Evolutionary conservation across 35 echinoderm and acorn worm genomes (phyloP).

Genomic region (Patiria miniata): DNA sequence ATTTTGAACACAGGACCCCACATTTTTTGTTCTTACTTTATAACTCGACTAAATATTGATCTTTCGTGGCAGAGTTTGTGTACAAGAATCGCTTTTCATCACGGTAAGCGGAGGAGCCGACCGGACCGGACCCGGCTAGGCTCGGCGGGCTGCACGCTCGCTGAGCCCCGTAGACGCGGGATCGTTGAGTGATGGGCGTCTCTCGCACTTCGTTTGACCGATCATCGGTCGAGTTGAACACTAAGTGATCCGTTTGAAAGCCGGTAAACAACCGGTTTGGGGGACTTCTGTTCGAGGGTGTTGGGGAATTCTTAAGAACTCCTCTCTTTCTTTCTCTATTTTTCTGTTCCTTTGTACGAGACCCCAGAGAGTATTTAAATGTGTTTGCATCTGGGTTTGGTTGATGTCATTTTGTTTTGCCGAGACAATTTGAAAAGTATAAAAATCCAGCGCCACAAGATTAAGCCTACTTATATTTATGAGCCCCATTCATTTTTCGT

Average conservation of each 20-base stretch:
- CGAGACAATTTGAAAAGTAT: too few species aligned
- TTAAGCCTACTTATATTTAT: too few species aligned
- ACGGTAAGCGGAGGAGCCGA: not conserved
- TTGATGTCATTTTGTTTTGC: too few species aligned
- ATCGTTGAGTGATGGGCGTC: not conserved
- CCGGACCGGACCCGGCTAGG: not conserved
- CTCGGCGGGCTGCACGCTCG: too few species aligned
- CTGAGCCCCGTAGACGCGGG: not conserved
- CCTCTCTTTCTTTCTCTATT: not conserved
- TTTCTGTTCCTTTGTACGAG: too few species aligned
- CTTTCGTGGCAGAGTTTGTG: not conserved
- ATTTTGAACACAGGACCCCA: not conserved
- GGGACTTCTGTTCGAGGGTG: not conserved
- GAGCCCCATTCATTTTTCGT: too few species aligned
- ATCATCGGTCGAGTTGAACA: slow-evolving; percentile 12
- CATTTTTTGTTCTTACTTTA: not conserved
- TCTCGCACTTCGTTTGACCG: slow-evolving; percentile 2
- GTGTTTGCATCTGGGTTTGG: too few species aligned
- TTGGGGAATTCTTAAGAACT: not conserved
- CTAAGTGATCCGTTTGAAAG: not conserved
- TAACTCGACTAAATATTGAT: slow-evolving; percentile 11
- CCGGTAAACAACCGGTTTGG: not conserved
- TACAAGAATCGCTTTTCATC: not conserved
- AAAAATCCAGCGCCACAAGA: too few species aligned
- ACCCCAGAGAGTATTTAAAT: too few species aligned